Evolutionary conservation across 2,888 invertebrate genomes (phyloP).

Genomic region (Alentia gelatinosa): DNA sequence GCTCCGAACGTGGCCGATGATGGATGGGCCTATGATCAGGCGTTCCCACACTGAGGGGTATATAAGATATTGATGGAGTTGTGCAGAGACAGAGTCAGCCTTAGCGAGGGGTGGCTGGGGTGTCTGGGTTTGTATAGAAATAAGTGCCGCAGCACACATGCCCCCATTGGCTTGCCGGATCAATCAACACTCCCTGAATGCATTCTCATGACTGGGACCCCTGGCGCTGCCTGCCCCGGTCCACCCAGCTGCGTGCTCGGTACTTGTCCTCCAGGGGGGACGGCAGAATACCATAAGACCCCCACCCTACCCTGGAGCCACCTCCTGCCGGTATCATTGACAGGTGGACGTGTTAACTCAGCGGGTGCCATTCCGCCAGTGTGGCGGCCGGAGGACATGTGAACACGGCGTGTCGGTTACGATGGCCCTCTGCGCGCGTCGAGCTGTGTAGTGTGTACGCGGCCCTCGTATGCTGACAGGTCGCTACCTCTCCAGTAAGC

Average conservation of each 20-base stretch:
- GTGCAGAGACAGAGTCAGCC: no score
- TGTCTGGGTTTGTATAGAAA: background rate
- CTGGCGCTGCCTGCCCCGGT: no score
- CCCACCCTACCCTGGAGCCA: background rate
- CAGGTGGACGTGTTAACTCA: background rate
- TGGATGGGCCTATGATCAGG: no score
- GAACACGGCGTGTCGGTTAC: background rate
- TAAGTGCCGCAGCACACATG: background rate
- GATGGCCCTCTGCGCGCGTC: background rate
- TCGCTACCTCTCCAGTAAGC: background rate
- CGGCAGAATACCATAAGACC: background rate
- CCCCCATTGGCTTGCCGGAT: background rate
- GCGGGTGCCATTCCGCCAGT: background rate
- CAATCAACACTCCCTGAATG: background rate
- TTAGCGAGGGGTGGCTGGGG: no score
- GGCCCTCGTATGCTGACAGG: background rate
- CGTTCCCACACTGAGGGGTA: no score
- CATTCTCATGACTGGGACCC: no score
- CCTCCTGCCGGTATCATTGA: background rate
- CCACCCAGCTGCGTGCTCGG: background rate
- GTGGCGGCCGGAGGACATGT: background rate
- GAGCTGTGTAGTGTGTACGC: background rate
- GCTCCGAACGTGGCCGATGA: no score
- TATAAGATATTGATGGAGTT: no score
- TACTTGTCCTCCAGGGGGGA: background rate